Evolutionary conservation across 2,113 vertebrate species (phyloP).

Genomic region (Nestor notabilis): DNA sequence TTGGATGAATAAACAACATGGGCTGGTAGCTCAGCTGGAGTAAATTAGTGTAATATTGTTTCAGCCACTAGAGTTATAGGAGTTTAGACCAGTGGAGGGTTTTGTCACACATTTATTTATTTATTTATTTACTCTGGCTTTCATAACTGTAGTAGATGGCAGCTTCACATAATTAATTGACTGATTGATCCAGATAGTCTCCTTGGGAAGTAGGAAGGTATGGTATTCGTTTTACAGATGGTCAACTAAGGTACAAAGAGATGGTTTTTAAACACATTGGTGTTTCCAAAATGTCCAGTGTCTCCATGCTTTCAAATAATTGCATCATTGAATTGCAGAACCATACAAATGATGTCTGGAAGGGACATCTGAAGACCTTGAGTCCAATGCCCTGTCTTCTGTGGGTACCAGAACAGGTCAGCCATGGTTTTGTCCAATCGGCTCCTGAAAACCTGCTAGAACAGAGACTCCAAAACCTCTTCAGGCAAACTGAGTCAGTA

Average conservation of each 20-base stretch:
- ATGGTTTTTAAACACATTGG: neutral
- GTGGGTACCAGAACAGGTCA: neutral
- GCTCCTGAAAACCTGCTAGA: neutral
- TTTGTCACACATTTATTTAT: neutral
- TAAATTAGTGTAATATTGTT: neutral
- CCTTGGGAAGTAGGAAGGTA: neutral
- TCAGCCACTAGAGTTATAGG: neutral
- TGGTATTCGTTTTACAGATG: neutral
- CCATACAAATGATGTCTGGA: neutral
- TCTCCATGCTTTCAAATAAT: neutral
- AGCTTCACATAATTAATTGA: neutral
- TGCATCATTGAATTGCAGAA: neutral
- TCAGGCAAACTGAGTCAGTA: neutral
- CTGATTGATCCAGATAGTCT: neutral
- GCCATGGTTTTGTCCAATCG: neutral
- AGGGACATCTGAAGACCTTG: neutral
- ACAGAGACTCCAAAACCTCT: neutral
- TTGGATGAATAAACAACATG: neutral
- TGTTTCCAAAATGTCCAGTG: neutral
- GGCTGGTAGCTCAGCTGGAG: neutral
- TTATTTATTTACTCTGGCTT: neutral
- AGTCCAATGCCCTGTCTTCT: fast-evolving
- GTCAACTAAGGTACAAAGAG: neutral
- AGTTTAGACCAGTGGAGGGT: neutral
- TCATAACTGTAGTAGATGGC: neutral